Evolutionary conservation across 2,888 invertebrate genomes (phyloP), one percentile per base, ranked within the genome.

Genomic region (Scrobipalpa costella): DNA sequence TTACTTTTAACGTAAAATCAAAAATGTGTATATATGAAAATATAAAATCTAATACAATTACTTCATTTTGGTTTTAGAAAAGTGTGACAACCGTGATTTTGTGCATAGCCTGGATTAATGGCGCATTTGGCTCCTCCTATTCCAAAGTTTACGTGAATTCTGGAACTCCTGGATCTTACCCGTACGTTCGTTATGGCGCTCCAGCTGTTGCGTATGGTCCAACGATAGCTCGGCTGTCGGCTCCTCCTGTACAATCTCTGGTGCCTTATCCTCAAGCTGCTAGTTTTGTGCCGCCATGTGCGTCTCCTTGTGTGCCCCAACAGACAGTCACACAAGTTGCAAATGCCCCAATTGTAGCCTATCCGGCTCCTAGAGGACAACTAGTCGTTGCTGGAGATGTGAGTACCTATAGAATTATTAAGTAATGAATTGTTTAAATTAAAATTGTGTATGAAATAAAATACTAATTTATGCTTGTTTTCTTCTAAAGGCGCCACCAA

Each of bases 141-240:
- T 89, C 90, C 2, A 85, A 84, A 64, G 90, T 90, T 1, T 83
- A 76, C 64, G 76, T 90, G n/a, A 81, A 85, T 69, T 79, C 78
- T 64, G 83, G 83, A 15, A 67, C 74, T 6, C 76, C 69, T 8
- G 63, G 74, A 8, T 84, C 85, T 0, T 52, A 77, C 17, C 80
- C 80, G 70, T 86, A 83, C 64, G 64, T 82, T 19, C 78, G 78
- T 47, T 88, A 88, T 69, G 81, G 81, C n/a, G 66, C 80, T 36
- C 82, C 86, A 3, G 67, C 79, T 8, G 63, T 79, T 1, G 62
- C 78, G 0, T 69, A 72, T 2, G 72, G 68, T 19, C 67, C 79
- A 13, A 78, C 80, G 65, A 64, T 84, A 67, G 81, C 84, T 36
- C 81, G 79, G 63, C 70, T 87, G 58, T 72, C 83, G 47, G 71